These are phyloP conservation scores for Nixonia krombeini DNA, from an alignment of 1,140 invertebrate species.

Conservation along the genomic window DNA sequence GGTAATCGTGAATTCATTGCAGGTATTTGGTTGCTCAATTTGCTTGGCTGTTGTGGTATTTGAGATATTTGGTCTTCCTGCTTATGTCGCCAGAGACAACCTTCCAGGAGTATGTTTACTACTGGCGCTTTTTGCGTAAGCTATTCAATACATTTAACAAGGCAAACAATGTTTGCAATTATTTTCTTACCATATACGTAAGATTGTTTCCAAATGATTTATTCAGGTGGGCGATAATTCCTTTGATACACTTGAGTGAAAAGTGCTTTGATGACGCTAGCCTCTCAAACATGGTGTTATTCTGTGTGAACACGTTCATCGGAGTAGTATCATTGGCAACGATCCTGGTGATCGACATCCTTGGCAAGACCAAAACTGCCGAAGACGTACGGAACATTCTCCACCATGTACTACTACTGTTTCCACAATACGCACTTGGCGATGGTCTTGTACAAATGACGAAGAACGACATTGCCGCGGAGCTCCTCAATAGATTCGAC, in stretches of 20 bases:
- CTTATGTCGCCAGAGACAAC: too few relatives aligned
- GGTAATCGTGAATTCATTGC: too few relatives aligned
- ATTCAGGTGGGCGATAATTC: conserved; percentile 71
- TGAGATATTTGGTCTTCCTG: too few relatives aligned
- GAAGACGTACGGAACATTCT: conserved; percentile 73
- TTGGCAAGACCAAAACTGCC: conserved; percentile 74
- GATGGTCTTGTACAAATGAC: conserved; percentile 77
- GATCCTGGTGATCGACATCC: conserved; percentile 76
- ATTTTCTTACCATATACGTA: too few relatives aligned
- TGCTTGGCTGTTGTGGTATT: too few relatives aligned
- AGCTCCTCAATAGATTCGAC: conserved; percentile 74
- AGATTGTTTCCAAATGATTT: too few relatives aligned
- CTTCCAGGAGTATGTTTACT: too few relatives aligned
- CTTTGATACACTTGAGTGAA: conserved; percentile 73
- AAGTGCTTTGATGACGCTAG: conserved; percentile 76
- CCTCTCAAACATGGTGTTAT: conserved; percentile 77
- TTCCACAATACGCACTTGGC: conserved; percentile 77
- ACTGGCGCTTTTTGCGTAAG: too few relatives aligned
- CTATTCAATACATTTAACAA: too few relatives aligned
- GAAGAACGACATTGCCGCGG: conserved; percentile 76
- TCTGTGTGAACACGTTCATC: conserved; percentile 77
- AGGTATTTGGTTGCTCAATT: too few relatives aligned
- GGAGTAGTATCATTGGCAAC: conserved; percentile 74
- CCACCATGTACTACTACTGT: conserved; percentile 75
- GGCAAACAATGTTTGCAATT: too few relatives aligned